Evolutionary conservation across 2,797 vertebrate species (phyloP), one percentile per base, ranked within the genome.

Genomic region (Sebastes diaconus): DNA sequence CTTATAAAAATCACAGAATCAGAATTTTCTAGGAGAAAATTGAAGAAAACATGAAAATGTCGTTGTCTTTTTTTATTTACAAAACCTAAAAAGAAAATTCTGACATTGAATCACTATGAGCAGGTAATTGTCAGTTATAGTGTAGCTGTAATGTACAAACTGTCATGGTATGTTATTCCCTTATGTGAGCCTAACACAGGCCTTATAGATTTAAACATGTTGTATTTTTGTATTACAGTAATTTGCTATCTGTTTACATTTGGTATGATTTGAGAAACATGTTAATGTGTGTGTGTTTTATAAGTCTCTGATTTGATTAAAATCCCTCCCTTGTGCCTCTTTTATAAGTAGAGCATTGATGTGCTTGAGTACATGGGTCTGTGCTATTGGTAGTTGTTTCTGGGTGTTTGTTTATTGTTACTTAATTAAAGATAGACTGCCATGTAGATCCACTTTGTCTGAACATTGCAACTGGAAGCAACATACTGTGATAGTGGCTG

Each of bases 221-320:
- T 94, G 96, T 97, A 97, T 97, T 98, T 98, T 98, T 98, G 97
- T 98, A 97, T 95, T 95, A 93, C 91, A 93, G 95, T 96, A 93
- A 94, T 88, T 96, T 97, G 95, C 94, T 93, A 95, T 96, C 93
- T 95, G 95, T 97, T 95, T 93, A 96, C 95, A 93, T 95, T 95
- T 94, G 92, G 92, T 95, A 93, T 91, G 93, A 95, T 95, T 96
- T 93, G 88, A 95, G 92, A 94, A 93, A 95, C 93, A 94, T 95
- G 85, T 95, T 93, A 90, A 91, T 88, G 94, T 93, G 89, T 93
- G 90, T 93, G 90, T 93, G 91, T 96, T 93, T 94, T 95, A 85
- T 94, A 95, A 87, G 93, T 96, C 93, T 92, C 94, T 88, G 86
- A 92, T 93, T 95, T 88, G 92, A 94, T 92, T 92, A 91, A 91